Percentiles rank a stretch among this genome's conserved stretches.
Evolutionary conservation across 2,797 vertebrate genomes (phyloP).

Genomic region (Lagocephalus sceleratus): DNA sequence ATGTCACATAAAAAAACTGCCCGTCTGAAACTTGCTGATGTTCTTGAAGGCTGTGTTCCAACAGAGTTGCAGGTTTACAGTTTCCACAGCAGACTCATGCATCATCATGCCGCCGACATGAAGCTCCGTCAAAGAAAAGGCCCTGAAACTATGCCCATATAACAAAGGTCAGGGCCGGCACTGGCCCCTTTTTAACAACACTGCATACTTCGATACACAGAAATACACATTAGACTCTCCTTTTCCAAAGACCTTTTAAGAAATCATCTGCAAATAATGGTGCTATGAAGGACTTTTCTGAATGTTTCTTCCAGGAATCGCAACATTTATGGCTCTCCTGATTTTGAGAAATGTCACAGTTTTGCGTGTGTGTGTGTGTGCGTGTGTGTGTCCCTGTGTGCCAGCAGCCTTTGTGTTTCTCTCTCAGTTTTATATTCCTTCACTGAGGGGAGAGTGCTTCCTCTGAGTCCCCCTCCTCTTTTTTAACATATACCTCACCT

Average conservation of each 20-base stretch:
- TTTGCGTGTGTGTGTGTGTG: slow-evolving; percentile 14
- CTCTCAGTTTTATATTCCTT: slow-evolving; percentile 82
- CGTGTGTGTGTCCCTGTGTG: slow-evolving; percentile 47
- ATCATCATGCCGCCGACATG: too few species aligned
- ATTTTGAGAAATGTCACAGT: not conserved
- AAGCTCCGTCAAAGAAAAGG: too few species aligned
- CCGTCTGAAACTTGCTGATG: too few species aligned
- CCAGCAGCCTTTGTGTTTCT: slow-evolving; percentile 73
- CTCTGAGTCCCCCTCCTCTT: slow-evolving; percentile 68
- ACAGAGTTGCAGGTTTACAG: too few species aligned
- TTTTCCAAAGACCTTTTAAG: not conserved
- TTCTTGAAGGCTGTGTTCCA: too few species aligned
- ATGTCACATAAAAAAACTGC: too few species aligned
- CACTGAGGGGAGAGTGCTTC: slow-evolving; percentile 79
- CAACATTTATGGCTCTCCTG: not conserved
- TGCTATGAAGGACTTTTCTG: not conserved
- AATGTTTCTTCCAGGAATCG: not conserved
- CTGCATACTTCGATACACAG: too few species aligned
- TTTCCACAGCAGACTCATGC: too few species aligned
- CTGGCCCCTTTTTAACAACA: too few species aligned
- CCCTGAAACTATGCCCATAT: too few species aligned
- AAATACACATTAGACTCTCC: too few species aligned
- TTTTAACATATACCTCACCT: slow-evolving; percentile 86
- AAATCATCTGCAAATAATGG: not conserved
- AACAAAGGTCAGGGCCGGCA: too few species aligned